Conservation (phyloP, 1,140 invertebrate genomes). For the Teleopsis dalmanni region DNA sequence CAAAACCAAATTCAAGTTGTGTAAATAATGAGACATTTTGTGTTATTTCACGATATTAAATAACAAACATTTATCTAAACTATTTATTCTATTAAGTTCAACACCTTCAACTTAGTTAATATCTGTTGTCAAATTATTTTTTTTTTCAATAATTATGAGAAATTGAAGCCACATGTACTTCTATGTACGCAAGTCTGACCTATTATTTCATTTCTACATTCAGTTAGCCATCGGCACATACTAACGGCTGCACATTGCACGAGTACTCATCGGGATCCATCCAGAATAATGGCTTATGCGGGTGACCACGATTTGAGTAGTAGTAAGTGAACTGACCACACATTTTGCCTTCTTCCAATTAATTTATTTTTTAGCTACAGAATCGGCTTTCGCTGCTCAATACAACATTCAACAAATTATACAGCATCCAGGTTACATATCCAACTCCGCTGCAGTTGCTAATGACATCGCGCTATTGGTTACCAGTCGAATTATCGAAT, state of each 20-base stretch:
- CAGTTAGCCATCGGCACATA: constrained; percentile 27
- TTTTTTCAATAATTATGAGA: too few relatives aligned
- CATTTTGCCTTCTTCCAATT: not conserved
- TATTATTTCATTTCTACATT: not conserved
- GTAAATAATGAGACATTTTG: too few relatives aligned
- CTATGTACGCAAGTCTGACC: too few relatives aligned
- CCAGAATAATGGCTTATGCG: constrained; percentile 20
- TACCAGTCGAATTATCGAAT: constrained; percentile 20
- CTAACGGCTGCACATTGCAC: constrained; percentile 36
- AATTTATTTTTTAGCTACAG: constrained; percentile 11
- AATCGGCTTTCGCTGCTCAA: constrained; percentile 24
- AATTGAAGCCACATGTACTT: too few relatives aligned
- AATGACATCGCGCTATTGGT: constrained; percentile 34
- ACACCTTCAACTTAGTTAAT: too few relatives aligned
- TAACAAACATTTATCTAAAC: too few relatives aligned
- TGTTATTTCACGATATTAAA: too few relatives aligned
- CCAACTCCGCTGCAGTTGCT: constrained; percentile 5
- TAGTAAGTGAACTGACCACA: constrained; percentile 14
- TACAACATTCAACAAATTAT: constrained; percentile 26
- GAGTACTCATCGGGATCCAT: constrained; percentile 14
- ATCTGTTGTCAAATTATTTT: too few relatives aligned
- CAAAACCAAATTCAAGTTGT: too few relatives aligned
- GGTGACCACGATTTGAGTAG: constrained; percentile 29
- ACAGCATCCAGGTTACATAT: constrained; percentile 25
- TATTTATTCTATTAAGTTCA: too few relatives aligned